Evolutionary conservation across 2,797 vertebrate species (phyloP).

Genomic region (Dendrocincla tyrannina): DNA sequence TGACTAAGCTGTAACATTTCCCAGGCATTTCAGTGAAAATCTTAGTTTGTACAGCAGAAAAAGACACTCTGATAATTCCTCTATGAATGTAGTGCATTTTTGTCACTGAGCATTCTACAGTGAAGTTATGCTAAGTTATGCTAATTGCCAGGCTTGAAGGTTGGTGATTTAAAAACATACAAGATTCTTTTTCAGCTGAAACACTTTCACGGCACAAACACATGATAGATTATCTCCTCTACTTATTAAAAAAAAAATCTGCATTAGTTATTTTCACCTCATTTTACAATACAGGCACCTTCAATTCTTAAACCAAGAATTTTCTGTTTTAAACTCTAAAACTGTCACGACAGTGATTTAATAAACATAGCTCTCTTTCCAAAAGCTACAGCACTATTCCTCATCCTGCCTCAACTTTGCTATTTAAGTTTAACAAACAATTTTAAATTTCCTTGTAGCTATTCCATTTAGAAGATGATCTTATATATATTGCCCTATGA

Average conservation of each 20-base stretch:
- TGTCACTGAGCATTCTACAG: not conserved
- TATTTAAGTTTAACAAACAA: not conserved
- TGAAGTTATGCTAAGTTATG: constrained; percentile 57
- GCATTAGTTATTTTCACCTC: not conserved
- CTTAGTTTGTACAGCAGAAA: not conserved
- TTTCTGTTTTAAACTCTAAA: not conserved
- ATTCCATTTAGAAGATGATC: not conserved
- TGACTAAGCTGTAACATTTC: not conserved
- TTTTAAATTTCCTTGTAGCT: not conserved
- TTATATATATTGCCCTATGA: not conserved
- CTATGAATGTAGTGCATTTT: not conserved
- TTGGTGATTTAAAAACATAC: constrained; percentile 12
- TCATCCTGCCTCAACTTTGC: not conserved
- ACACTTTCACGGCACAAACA: constrained; percentile 4
- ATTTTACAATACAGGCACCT: not conserved
- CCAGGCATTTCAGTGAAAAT: not conserved
- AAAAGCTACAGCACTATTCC: not conserved
- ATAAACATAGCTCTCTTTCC: not conserved
- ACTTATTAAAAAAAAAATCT: not conserved
- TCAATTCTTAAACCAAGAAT: not conserved
- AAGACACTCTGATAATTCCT: not conserved
- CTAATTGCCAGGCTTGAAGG: constrained; percentile 3
- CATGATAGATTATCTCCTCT: not conserved
- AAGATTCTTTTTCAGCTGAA: not conserved
- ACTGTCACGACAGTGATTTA: not conserved